Evolutionary conservation across 2,113 vertebrate genomes (phyloP), one percentile per base, ranked within the genome.

Genomic region (Anguilla japonica): DNA sequence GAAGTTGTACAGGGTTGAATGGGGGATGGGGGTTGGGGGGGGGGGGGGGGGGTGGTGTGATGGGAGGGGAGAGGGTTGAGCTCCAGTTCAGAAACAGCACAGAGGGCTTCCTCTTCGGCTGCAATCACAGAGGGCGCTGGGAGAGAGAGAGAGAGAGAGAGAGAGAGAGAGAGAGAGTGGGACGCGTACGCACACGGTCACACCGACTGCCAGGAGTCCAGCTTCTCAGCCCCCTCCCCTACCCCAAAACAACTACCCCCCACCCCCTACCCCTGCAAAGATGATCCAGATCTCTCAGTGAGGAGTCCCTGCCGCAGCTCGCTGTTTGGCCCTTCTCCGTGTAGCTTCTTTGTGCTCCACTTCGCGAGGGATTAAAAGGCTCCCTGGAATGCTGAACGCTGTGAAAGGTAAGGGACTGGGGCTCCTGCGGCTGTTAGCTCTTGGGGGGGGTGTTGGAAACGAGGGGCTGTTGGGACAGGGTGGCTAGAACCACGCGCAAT

Each of bases 321-420:
- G 50, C 40, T 22, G 39, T 4, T 22, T 41, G 20, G 60, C 60
- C 40, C 40, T 46, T 16, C 41, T 81, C 41, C 22, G 16, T 1
- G 1, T n/a, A n/a, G 40, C 80, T 20, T 40, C 41, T 40, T 22
- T 81, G 41, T 81, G 80, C 88, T 90, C 92, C 50, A 7, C 92
- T 89, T 92, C 80, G 6, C 41, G 6, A 81, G 80, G 80, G 80
- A 81, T 81, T 41, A 81, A 46, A 81, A 22, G 86, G 87, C 87
- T 84, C 87, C 85, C 40, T 60, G 46, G 16, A n/a, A 78, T 53
- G 50, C 50, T 53, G 7, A 86, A 84, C 80, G 15, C 8, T 83
- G 4, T 82, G 88, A 91, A 86, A 93, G 91, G 94, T 94, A 94
- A 91, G 91, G 8, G 50, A 57, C 39, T 14, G n/a, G 60, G 75